Evolutionary conservation across 2,113 vertebrate genomes (phyloP).

Genomic region (Microtus ochrogaster): DNA sequence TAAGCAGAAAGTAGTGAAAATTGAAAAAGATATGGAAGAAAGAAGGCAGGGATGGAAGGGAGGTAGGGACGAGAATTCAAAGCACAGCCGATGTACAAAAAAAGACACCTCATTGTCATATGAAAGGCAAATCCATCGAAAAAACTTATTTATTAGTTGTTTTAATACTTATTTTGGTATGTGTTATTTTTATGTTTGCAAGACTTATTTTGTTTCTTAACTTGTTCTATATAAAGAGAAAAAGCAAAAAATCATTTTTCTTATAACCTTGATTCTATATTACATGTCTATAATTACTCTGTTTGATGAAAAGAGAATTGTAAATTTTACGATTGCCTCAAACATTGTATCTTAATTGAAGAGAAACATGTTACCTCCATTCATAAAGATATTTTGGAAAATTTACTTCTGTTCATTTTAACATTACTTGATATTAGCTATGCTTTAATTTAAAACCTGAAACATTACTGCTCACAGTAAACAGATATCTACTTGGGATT

Average conservation of each 20-base stretch:
- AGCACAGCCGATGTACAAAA: neutral
- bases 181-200: neutral
- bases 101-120: neutral
- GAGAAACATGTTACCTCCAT: neutral
- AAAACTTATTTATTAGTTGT: neutral
- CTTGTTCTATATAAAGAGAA: neutral
- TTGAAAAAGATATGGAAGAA: neutral
- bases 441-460: constrained; percentile 31
- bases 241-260: neutral
- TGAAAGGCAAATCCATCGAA: neutral
- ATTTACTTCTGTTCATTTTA: constrained; percentile 21
- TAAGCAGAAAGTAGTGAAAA: neutral
- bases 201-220: neutral
- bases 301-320: neutral
- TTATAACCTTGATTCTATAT: neutral
- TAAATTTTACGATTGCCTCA: constrained; percentile 51
- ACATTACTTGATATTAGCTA: neutral
- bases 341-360: constrained; percentile 55
- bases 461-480: neutral
- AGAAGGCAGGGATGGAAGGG: neutral
- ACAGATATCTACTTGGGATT: constrained; percentile 45
- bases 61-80: neutral
- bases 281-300: neutral
- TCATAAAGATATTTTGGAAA: constrained; percentile 49
- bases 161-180: neutral